Conservation (phyloP, 2,797 vertebrate species). For the Sciaenops ocellatus region DNA sequence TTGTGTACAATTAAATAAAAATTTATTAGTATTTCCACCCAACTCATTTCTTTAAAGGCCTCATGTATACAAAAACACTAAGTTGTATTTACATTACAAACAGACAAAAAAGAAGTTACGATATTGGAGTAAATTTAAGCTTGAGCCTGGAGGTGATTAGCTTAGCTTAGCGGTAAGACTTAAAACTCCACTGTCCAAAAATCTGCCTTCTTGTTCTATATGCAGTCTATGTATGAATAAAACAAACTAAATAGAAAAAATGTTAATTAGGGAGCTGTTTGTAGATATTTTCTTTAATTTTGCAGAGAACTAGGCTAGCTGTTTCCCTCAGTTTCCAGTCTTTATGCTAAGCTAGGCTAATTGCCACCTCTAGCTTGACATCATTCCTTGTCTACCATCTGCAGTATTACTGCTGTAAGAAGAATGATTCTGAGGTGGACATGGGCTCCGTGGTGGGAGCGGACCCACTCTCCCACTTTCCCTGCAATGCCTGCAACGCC, state of each 20-base stretch:
- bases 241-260: neutral
- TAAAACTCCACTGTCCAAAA: neutral
- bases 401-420: constrained; percentile 98
- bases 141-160: neutral
- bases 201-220: neutral
- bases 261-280: neutral
- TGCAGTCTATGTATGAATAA: neutral
- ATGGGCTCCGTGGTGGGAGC: constrained; percentile 78
- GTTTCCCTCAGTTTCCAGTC: neutral
- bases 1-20: neutral
- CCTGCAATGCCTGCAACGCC: constrained; percentile 93
- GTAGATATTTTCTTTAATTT: neutral
- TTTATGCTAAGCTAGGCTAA: neutral
- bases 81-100: neutral
- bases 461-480: constrained; percentile 84
- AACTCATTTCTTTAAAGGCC: neutral
- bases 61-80: neutral
- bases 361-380: neutral
- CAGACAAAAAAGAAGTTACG: neutral
- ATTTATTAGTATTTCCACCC: neutral
- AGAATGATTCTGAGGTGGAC: constrained; percentile 88
- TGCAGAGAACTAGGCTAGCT: neutral
- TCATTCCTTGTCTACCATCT: neutral
- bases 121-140: no score
- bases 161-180: neutral